Percentiles rank a stretch among this genome's conserved stretches.
These are phyloP conservation scores for Aphaenogaster floridana DNA, from an alignment of 1,140 invertebrate species.

Conservation along the genomic window DNA sequence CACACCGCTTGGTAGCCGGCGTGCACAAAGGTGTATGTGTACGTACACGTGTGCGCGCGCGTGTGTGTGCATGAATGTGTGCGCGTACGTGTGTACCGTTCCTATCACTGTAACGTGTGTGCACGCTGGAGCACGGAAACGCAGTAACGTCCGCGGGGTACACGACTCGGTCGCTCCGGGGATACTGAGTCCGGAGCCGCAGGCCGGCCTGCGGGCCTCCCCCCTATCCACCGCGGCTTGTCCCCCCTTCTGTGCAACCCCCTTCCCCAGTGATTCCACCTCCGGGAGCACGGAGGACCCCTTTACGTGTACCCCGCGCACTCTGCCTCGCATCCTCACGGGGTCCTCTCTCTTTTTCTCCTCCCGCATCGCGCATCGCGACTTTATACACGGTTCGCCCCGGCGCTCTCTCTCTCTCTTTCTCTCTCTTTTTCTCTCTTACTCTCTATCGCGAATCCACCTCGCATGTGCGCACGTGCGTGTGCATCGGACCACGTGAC, in stretches of 20 bases:
- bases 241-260: constrained; percentile 55
- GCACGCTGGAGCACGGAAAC: constrained; percentile 71
- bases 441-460: constrained; percentile 17
- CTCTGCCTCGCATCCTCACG: constrained; percentile 41
- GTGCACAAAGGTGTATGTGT: neutral
- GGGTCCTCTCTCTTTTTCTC: constrained; percentile 40
- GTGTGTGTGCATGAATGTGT: neutral
- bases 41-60: neutral
- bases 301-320: constrained; percentile 60
- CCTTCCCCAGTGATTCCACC: constrained; percentile 67
- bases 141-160: constrained; percentile 79
- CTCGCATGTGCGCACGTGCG: constrained; percentile 36
- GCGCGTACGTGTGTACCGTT: constrained; percentile 20
- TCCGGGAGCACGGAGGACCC: constrained; percentile 51
- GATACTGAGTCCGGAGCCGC: constrained; percentile 86
- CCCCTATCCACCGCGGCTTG: constrained; percentile 69
- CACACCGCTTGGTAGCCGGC: constrained; percentile 5
- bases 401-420: constrained; percentile 20
- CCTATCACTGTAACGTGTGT: constrained; percentile 34
- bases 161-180: constrained; percentile 86
- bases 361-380: constrained; percentile 50
- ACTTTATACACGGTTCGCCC: constrained; percentile 31
- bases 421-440: constrained; percentile 31
- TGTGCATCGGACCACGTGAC: neutral
- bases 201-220: constrained; percentile 86